phyloP scores from a whole-genome alignment of 1,140 invertebrate species.

The Tetramorium parvispinum region DNA sequence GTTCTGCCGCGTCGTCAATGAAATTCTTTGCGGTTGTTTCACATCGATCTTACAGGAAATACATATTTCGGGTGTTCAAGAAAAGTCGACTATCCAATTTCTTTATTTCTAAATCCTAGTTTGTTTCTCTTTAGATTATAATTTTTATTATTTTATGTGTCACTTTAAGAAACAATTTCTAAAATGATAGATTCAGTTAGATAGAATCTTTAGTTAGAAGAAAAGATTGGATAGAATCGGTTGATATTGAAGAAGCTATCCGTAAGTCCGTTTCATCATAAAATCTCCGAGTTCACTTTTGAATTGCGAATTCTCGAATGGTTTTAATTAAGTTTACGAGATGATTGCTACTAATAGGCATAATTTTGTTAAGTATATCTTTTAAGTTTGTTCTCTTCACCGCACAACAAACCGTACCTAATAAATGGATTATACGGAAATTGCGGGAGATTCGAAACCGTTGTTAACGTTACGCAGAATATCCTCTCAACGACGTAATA shows the following conservation, averaged over 20 bases:
- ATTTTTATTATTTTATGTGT: not conserved
- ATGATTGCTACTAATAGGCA: not conserved
- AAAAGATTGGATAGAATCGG: not conserved
- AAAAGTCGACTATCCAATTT: not conserved
- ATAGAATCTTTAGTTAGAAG: no score
- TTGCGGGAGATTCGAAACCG: constrained; percentile 5
- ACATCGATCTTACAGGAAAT: not conserved
- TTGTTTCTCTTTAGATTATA: not conserved
- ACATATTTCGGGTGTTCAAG: not conserved
- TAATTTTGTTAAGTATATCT: not conserved
- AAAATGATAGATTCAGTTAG: no score
- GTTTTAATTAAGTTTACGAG: not conserved
- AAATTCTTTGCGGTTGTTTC: constrained; percentile 37
- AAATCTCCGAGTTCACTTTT: not conserved
- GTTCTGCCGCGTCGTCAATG: constrained; percentile 58
- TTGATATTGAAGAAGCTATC: no score
- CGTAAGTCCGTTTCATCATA: not conserved
- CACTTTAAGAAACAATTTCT: not conserved
- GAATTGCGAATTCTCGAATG: not conserved
- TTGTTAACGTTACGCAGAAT: constrained; percentile 19
- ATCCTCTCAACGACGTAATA: constrained; percentile 25
- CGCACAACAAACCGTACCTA: not conserved
- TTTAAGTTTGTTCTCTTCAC: not conserved
- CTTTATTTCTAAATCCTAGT: not conserved
- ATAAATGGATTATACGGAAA: constrained; percentile 16